Evolutionary conservation across 2,797 vertebrate genomes (phyloP).

Genomic region (Pteronotus mesoamericanus): DNA sequence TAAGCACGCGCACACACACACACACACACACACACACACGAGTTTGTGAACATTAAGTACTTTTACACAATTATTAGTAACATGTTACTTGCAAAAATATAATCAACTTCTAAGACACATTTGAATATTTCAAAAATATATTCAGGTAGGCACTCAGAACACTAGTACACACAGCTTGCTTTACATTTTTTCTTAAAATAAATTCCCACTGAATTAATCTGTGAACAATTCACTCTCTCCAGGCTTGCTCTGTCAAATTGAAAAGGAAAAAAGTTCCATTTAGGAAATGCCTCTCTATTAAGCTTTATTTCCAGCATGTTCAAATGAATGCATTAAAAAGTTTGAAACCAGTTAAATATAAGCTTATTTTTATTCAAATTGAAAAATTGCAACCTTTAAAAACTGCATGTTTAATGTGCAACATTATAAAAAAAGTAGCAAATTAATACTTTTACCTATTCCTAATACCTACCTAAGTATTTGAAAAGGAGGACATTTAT

Average conservation of each 20-base stretch:
- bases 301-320: neutral
- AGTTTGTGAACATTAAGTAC: neutral
- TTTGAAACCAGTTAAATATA: neutral
- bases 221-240: neutral
- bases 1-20: neutral
- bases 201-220: constrained; percentile 37
- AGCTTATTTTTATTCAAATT: neutral
- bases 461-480: constrained; percentile 78
- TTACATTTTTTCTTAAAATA: neutral
- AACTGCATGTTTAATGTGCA: neutral
- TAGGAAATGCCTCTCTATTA: neutral
- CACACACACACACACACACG: too few species aligned
- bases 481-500: constrained; percentile 76
- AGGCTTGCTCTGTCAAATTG: neutral
- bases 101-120: neutral
- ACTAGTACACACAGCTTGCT: neutral
- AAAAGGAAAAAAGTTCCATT: neutral
- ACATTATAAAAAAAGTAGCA: constrained; percentile 69
- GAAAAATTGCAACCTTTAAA: neutral
- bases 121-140: neutral
- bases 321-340: neutral
- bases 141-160: neutral
- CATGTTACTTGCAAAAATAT: neutral
- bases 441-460: constrained; percentile 77
- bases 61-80: constrained; percentile 20